These are phyloP conservation scores for Leucophenga maculata DNA, from an alignment of 2,888 invertebrate species.

Conservation along the genomic window DNA sequence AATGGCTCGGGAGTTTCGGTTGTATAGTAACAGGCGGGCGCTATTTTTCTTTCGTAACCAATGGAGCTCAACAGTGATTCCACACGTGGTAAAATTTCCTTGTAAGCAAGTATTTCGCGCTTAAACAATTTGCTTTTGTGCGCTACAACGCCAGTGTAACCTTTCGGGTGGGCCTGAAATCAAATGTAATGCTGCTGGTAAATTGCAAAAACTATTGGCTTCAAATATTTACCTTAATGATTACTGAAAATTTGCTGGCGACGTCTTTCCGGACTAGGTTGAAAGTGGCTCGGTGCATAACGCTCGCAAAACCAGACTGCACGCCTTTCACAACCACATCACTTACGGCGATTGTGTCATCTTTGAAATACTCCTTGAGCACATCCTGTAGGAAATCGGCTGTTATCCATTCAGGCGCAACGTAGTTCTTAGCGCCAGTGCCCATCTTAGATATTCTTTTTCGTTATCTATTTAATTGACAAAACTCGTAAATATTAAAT, in stretches of 20 bases:
- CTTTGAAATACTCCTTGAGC: constrained; percentile 68
- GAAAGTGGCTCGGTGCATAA: constrained; percentile 69
- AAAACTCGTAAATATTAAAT: neutral
- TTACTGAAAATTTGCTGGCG: constrained; percentile 65
- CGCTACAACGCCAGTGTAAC: constrained; percentile 68
- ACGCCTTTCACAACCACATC: constrained; percentile 63
- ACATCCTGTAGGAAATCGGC: constrained; percentile 68
- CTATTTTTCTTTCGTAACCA: constrained; percentile 66
- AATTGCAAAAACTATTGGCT: neutral
- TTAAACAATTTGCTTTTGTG: constrained; percentile 69
- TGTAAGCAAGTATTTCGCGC: constrained; percentile 69
- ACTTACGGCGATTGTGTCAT: constrained; percentile 59
- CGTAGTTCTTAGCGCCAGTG: constrained; percentile 64
- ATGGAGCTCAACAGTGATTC: constrained; percentile 64
- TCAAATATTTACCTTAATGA: constrained; percentile 61
- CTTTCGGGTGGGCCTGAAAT: constrained; percentile 67
- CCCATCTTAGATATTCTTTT: constrained; percentile 56
- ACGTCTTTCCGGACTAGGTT: constrained; percentile 61
- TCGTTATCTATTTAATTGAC: neutral
- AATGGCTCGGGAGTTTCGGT: constrained; percentile 70
- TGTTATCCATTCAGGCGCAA: constrained; percentile 68
- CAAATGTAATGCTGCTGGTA: neutral
- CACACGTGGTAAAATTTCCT: constrained; percentile 67
- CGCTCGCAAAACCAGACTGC: constrained; percentile 67
- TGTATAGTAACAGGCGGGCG: constrained; percentile 69